A percentile compares a stretch with the other conserved stretches of the same genome.
phyloP scores from a whole-genome alignment of 2,113 vertebrate genomes.

The Clarias gariepinus region DNA sequence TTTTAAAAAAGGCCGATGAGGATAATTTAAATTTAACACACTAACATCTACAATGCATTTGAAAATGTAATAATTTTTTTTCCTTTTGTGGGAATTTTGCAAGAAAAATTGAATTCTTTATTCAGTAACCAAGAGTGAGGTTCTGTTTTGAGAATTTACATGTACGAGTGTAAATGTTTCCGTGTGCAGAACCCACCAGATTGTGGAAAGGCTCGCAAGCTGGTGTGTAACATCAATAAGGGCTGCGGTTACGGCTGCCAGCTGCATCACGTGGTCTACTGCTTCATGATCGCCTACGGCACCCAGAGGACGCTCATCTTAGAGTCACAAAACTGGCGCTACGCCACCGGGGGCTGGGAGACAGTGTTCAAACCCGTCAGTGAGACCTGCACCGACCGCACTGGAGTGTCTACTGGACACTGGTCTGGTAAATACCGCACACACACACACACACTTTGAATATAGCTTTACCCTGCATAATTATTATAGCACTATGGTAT shows the following conservation, averaged over 20 bases:
- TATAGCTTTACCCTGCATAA: background rate
- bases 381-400: conserved; percentile 82
- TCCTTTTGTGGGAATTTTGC: background rate
- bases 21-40: background rate
- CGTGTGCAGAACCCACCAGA: conserved; percentile 83
- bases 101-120: background rate
- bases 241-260: conserved; percentile 90
- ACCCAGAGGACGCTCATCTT: conserved; percentile 84
- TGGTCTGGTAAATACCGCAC: conserved; percentile 81
- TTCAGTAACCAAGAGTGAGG: background rate
- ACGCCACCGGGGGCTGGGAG: conserved; percentile 86
- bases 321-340: conserved; percentile 90
- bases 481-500: background rate
- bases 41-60: background rate
- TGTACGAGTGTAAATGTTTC: background rate
- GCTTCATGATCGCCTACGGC: conserved; percentile 90
- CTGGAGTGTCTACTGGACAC: conserved; percentile 80
- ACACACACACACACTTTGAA: background rate
- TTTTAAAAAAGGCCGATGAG: background rate
- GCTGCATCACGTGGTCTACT: conserved; percentile 89
- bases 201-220: conserved; percentile 85
- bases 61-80: background rate
- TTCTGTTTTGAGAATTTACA: background rate
- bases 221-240: conserved; percentile 91
- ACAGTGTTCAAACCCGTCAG: conserved; percentile 87